Evolutionary conservation across 2,113 vertebrate species (phyloP), one percentile per base, ranked within the genome.

Genomic region (Platanista minor): DNA sequence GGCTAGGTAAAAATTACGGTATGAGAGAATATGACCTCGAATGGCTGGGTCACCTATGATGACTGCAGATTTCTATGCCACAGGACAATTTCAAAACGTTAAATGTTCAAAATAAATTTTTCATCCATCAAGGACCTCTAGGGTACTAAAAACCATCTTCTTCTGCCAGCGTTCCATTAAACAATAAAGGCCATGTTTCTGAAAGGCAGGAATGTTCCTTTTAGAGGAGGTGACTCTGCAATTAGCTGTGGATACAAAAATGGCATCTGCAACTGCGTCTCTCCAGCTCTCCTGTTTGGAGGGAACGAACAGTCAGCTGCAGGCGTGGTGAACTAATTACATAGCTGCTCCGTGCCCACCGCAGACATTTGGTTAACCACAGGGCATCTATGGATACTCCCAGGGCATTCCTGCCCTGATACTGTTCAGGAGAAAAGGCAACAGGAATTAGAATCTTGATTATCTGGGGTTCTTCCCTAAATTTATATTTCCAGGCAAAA

Each of bases 41-140:
- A 98, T 36, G 43, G 83, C 96, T 95, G 54, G 92, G 46, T 90
- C 98, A 96, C 96, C 96, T 90, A 54, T 29, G 23, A 82, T 49
- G 64, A 74, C 52, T 64, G 14, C 13, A 82, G 39, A 97, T 75
- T 97, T 96, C 39, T 96, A 41, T 10, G 46, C 33, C 59, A 31
- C 39, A 85, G 41, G 94, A 93, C 39, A 94, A 91, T 97, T 97
- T 94, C 87, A 96, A 97, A 98, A 92, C 0, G 0, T 41, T 0
- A 93, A 83, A 92, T 91, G 66, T 75, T 98, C 92, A 95, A 93
- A 97, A 93, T 96, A 97, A 98, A 96, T 71, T 82, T 93, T 98
- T 97, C 84, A 97, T 87, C 87, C 84, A 90, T 66, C 71, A 94
- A 41, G 62, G 29, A 92, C 36, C 81, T 54, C 43, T 4, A 36